phyloP scores from a whole-genome alignment of 2,888 invertebrate species.

The Phengaris alcon region DNA sequence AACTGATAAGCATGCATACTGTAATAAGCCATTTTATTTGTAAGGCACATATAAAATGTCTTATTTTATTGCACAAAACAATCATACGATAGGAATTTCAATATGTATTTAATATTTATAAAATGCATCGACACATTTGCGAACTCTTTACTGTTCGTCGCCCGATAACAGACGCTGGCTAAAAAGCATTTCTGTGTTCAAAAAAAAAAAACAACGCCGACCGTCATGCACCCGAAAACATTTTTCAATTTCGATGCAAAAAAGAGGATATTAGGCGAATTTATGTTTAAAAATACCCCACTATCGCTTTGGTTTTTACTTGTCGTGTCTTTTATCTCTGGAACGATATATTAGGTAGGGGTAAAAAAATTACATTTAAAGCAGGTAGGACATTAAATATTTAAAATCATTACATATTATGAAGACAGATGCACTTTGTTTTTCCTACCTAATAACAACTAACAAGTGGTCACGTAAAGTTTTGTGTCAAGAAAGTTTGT shows the following conservation, averaged over 20 bases:
- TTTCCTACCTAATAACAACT: constrained; percentile 47
- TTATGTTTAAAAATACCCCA: constrained; percentile 42
- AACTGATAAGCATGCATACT: neutral
- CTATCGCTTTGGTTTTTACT: constrained; percentile 39
- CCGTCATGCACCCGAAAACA: constrained; percentile 65
- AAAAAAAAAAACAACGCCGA: constrained; percentile 50
- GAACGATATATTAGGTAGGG: constrained; percentile 41
- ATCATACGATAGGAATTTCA: constrained; percentile 49
- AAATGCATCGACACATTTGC: constrained; percentile 47
- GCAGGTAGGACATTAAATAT: constrained; percentile 53
- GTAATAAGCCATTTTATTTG: neutral
- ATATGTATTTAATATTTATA: constrained; percentile 47
- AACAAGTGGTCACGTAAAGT: constrained; percentile 63
- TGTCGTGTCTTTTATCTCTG: constrained; percentile 46
- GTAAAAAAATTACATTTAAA: constrained; percentile 39
- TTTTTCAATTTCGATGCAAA: constrained; percentile 65
- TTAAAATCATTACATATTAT: constrained; percentile 40
- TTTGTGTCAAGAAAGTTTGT: constrained; percentile 39
- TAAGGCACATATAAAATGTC: neutral
- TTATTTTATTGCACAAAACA: neutral
- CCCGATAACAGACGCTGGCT: constrained; percentile 68
- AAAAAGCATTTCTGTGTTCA: constrained; percentile 78
- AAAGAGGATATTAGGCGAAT: constrained; percentile 47
- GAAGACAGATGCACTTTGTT: constrained; percentile 60
- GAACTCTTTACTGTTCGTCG: constrained; percentile 56